Evolutionary conservation across 1,140 invertebrate species (phyloP), one percentile per base, ranked within the genome.

Genomic region (Formica selysi): DNA sequence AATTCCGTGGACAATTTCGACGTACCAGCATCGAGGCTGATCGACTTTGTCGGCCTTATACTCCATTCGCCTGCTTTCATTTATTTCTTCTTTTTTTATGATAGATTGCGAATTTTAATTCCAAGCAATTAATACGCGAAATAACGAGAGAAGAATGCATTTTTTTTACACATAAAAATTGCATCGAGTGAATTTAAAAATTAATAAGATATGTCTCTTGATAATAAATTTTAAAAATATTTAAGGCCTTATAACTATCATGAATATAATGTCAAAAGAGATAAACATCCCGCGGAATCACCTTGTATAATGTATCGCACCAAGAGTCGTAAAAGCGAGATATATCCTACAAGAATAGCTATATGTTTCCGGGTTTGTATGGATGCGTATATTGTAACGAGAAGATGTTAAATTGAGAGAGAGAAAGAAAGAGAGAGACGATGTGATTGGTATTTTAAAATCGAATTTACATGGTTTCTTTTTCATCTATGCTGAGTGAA

Each of bases 1-100:
- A 79, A 85, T 85, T 68, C 64, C 29, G 64, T 51, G 54, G 84
- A 85, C 62, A 59, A 79, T 78, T 67, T 85, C 74, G 48, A 79
- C 51, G 51, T 80, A 57, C 51, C 76, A 57, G 68, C 73, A 44
- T 59, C 36, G 48, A 64, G 51, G 48, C 22, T 68, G 54, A 68
- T 85, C 62, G 74, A 85, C 48, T 78, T 64, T 32, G 70, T 73
- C 68, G 32, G 26, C 22, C 64, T 29, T 54, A 54, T 65, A 76
- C 38, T 76, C 44, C 10, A 16, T 85, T 16, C 62, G n/a, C 38
- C 68, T 80, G 41, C 38, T 80, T 84, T 41, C 10, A 61, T 80
- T 38, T 19, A 26, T 84, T 32, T 67, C 19, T 74, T 26, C n/a
- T 78, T 22, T 38, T 65, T 36, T 78, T 85, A 61, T 22, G 13